Evolutionary conservation across 23 tunicate species (phyloP), one percentile per base, ranked within the genome.

Genomic region (Trididemnum clinides): DNA sequence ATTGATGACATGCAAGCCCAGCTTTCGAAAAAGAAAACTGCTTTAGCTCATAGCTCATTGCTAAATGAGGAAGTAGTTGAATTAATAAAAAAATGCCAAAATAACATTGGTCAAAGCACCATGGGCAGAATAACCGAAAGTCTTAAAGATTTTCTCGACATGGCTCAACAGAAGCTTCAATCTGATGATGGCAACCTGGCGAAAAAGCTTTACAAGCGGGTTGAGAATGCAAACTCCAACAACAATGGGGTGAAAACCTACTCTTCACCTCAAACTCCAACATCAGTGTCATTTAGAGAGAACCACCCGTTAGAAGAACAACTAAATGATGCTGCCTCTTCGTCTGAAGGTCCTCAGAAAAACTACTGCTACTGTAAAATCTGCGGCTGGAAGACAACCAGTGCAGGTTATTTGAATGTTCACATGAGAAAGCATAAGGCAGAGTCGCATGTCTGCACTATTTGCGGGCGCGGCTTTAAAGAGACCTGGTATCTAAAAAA

Each of bases 71-170:
- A 92, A 33, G 81, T 95, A 32, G 93, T 95, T 57, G 90, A 89
- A 51, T 71, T 93, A 29, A 95, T 95, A 28, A 89, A 89, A 51
- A 86, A 88, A 64, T 86, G 89, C 36, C 98, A 95, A 80, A 89
- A 89, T 50, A 85, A 81, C 44, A 85, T 87, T 35, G 95, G 95
- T 19, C 98, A 93, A 36, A 95, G 90, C 39, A 72, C 64, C 51
- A 82, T 85, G 85, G 94, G 94, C 1, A 64, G 95, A 35, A 85
- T 95, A 6, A 95, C 98, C 33, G 98, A 95, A 82, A 89, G 90
- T 38, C 70, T 95, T 25, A 82, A 72, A 7, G 98, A 95, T 51
- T 95, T 95, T 74, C 74, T 95, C 33, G 85, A 74, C 3, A 89
- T 95, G 65, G 94, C 98, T 3, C 51, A 89, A 64, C 26, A 39